Evolutionary conservation across 2,113 vertebrate species (phyloP), one percentile per base, ranked within the genome.

Genomic region (Erythrocercus mccallii): DNA sequence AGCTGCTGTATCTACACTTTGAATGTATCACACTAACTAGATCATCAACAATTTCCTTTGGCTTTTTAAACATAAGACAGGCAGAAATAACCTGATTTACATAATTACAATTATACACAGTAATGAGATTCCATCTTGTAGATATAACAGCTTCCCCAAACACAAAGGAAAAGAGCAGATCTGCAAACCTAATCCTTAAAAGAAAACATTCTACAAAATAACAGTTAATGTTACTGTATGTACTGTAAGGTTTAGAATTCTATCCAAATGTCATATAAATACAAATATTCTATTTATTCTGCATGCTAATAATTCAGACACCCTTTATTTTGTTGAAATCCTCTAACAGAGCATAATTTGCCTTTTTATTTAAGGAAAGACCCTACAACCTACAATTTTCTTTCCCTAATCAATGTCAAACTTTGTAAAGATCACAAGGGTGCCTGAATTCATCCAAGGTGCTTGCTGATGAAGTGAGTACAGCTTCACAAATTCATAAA

Each of bases 41-140:
- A 91, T 37, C 83, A 81, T 91, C 28, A 9, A 60, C 83, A 72
- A 72, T 95, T 95, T 94, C 77, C 57, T 95, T 81, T 65, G 69
- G 72, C 48, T 97, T 92, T 94, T 92, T 89, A 88, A 96, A 48
- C n/a, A 48, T 48, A 91, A 86, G 61, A 92, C 64, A 94, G 89
- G 61, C 92, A 94, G 88, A 90, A 94, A 76, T 92, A 91, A 87
- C 81, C 83, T 94, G 92, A 95, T 96, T 97, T 95, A 88, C 95
- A 92, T 96, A 96, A 95, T 95, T 89, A 91, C 86, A 91, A 95
- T 97, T 95, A 94, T 94, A 73, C 65, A 60, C 72, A 64, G 51
- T 88, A 92, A 93, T 93, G 80, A 95, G 84, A 94, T 89, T 95
- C 89, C 77, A 87, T 95, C 89, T 91, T 72, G 80, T n/a, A 92